Base-by-base conservation (phyloP, 92 coral and sea anemone species). In the Zoanthus sociatus region DNA sequence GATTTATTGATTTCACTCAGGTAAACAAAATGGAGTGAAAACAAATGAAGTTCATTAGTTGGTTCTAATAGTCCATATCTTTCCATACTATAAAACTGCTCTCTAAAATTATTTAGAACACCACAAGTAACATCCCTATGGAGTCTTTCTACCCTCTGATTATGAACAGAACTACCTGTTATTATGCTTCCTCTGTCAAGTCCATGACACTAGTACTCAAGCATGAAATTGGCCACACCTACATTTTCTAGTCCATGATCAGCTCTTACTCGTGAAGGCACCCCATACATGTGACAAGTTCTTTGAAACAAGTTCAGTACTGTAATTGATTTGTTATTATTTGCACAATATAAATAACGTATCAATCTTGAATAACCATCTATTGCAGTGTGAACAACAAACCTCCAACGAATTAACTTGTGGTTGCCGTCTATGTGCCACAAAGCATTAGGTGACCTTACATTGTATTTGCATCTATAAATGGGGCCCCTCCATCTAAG, bases 381-480 rank as follows among this genome's bases (percentile, higher is more conserved):
- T 26, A 87, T 87, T 16, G 79, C 69, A 45, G 78, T 51, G 32
- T 78, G 90, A 18, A 87, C 90, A 73, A 87, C 78, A 37, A 87
- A 63, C 16, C 61, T 66, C 86, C 90, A 87, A 4, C 86, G 75
- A 13, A 51, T 78, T 71, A 87, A 68, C 50, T 87, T 69, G 26
- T 87, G 90, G 64, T 87, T 87, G 2, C 90, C 79, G 31, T 78
- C 90, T 1, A 87, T 70, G 17, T 87, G 90, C 90, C 90, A 87
- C 33, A 87, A 70, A 26, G 90, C 90, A 53, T 87, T 87, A 16
- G 90, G 69, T 18, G 85, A 87, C 10, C 71, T 84, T 30, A 87
- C 90, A 26, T 44, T 78, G 74, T 87, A 87, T 18, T 87, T 87
- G 68, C 86, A 46, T 47, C 90, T 15, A 48, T 66, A 70, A 87